Evolutionary conservation across 92 coral and sea anemone genomes (phyloP).

Genomic region (Paragorgia papillata): DNA sequence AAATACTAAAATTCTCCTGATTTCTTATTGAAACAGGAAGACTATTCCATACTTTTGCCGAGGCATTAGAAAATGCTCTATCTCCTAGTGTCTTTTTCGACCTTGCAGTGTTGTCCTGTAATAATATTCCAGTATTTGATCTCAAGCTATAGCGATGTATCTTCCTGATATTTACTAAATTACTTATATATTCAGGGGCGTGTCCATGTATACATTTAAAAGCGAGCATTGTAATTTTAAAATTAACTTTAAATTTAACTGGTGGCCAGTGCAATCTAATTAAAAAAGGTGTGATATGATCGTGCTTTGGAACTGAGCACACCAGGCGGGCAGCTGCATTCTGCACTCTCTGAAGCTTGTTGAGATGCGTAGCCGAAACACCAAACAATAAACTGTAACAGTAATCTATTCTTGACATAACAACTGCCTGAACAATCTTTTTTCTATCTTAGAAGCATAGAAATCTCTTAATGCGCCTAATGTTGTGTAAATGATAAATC

Average conservation of each 20-base stretch:
- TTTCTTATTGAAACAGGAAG: slow-evolving; percentile 19
- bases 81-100: slow-evolving; percentile 27
- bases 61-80: neutral
- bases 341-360: slow-evolving; percentile 1
- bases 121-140: slow-evolving; percentile 22
- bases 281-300: slow-evolving; percentile 37
- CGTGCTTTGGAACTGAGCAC: slow-evolving; percentile 13
- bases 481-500: slow-evolving; percentile 32
- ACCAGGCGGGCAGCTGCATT: slow-evolving; percentile 6
- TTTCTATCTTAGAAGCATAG: slow-evolving; percentile 29
- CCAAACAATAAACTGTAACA: neutral
- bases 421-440: slow-evolving; percentile 37
- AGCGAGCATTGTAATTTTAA: slow-evolving; percentile 37
- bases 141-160: slow-evolving; percentile 11
- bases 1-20: slow-evolving; percentile 34
- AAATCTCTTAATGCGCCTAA: slow-evolving; percentile 26
- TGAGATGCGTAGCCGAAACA: neutral
- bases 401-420: slow-evolving; percentile 25
- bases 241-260: slow-evolving; percentile 9
- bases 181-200: slow-evolving; percentile 21
- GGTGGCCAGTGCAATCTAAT: slow-evolving; percentile 41
- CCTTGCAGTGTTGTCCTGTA: slow-evolving; percentile 13
- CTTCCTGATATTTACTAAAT: slow-evolving; percentile 9
- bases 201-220: slow-evolving; percentile 30
- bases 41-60: slow-evolving; percentile 22